Base-by-base conservation (phyloP, 2,113 vertebrate genomes). In the Rhinopomastus cyanomelas region DNA sequence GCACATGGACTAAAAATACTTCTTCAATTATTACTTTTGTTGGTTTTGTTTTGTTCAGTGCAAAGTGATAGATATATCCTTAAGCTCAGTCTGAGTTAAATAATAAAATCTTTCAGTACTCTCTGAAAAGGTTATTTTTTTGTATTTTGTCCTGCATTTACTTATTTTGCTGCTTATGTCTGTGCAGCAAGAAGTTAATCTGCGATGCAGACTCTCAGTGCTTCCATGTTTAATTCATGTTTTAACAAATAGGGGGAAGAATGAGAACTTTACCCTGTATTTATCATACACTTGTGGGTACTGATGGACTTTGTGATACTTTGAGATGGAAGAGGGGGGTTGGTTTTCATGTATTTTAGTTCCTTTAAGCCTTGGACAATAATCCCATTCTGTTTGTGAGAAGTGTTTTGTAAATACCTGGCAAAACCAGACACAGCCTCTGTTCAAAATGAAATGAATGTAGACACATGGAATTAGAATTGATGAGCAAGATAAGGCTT, bases 231-330 rank as follows among this genome's bases (percentile, higher is more conserved):
- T 56, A 52, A 78, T 91, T 77, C 27, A 26, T 46, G 2, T 39
- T 77, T 67, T 52, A 9, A 39, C 51, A 30, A 62, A 22, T 21
- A 15, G 9, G 4, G 2, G 3, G 5, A 17, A 61, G 20, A 3
- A 27, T 72, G 60, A 30, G 22, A 71, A 12, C 6, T 56, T 91
- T 7, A 16, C 49, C 6, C 52, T 52, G 19, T 8, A 19, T 6
- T 49, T 69, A 4, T 55, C 1, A 16, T 9, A 12, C 18, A 9
- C 4, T 0, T 11, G 8, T 51, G 32, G 15, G 20, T 48, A 12
- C 9, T 6, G 32, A 52, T 67, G 27, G 3, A 39, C 66, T 83
- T 55, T 22, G 3, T 21, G 12, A 21, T 25, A 73, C 30, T 51
- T n/a, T 20, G 12, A 71, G 20, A 46, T 42, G 34, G 13, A 12